These are phyloP conservation scores for Epinotia brunnichana DNA, from an alignment of 2,888 invertebrate genomes.

Conservation along the genomic window DNA sequence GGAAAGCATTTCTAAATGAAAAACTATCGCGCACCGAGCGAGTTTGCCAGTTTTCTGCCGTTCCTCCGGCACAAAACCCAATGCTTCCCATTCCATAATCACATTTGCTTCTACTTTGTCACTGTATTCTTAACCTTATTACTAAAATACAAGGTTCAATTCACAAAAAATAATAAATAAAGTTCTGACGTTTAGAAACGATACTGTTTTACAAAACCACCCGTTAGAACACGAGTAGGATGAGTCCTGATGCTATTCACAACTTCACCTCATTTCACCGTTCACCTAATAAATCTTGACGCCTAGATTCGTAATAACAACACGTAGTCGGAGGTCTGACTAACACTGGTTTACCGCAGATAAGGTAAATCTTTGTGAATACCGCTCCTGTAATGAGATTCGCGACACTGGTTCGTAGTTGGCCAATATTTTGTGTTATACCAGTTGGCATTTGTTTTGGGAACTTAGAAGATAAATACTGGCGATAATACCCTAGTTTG, in stretches of 20 bases:
- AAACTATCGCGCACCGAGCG: constrained; percentile 8
- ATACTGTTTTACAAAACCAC: not conserved
- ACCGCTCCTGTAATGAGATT: constrained; percentile 13
- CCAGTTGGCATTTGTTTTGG: constrained; percentile 4
- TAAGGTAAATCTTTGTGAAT: not conserved
- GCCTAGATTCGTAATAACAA: not conserved
- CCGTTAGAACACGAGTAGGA: constrained; percentile 1
- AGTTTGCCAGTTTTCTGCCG: constrained; percentile 8
- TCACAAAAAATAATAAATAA: not conserved
- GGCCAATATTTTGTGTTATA: constrained; percentile 2
- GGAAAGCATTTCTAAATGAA: constrained; percentile 15
- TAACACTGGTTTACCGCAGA: not conserved
- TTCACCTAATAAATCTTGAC: not conserved
- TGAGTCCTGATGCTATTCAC: not conserved
- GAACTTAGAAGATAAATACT: constrained; percentile 6
- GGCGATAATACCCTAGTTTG: not conserved
- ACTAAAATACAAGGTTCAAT: not conserved
- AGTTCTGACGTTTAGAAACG: not conserved
- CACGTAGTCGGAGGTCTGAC: not conserved
- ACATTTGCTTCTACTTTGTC: not conserved
- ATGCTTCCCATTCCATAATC: not conserved
- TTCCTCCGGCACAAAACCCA: not conserved
- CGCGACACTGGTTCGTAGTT: not conserved
- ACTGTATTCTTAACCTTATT: constrained; percentile 1
- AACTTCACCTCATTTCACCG: not conserved